Conservation (phyloP, 2,797 vertebrate species). For the Synanceia verrucosa region DNA sequence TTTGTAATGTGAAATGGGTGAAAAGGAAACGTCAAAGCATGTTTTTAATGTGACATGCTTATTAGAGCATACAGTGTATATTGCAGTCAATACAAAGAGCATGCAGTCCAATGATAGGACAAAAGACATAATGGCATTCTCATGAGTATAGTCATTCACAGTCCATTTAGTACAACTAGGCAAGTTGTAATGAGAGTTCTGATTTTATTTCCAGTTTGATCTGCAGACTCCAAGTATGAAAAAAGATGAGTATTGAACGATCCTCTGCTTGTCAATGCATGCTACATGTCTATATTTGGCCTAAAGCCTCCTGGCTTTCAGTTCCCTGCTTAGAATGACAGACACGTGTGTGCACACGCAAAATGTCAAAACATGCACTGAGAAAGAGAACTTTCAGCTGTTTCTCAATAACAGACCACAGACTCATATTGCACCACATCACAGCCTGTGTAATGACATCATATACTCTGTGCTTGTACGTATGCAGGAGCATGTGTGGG, state of each 20-base stretch:
- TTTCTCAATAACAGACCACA: conserved; percentile 35
- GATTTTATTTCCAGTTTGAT: neutral
- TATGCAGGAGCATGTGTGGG: neutral
- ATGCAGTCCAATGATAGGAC: neutral
- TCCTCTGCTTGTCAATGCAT: neutral
- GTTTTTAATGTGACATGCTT: too few species aligned
- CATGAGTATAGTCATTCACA: neutral
- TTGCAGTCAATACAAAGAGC: neutral
- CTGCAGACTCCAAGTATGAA: neutral
- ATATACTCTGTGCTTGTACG: neutral
- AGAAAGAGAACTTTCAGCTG: conserved; percentile 40
- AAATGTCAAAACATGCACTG: conserved; percentile 23
- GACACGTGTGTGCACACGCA: neutral
- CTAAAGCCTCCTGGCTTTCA: conserved; percentile 26
- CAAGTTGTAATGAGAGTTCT: neutral
- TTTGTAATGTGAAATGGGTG: too few species aligned
- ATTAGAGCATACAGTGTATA: too few species aligned
- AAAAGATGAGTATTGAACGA: neutral
- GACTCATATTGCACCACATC: conserved; percentile 11
- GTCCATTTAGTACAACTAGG: neutral
- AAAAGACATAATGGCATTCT: neutral
- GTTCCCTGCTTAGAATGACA: conserved; percentile 24
- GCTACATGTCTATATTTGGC: conserved; percentile 34
- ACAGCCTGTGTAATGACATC: neutral
- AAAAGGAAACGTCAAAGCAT: too few species aligned